These are phyloP conservation scores for Albula goreensis DNA, from an alignment of 2,113 vertebrate species.

Conservation along the genomic window DNA sequence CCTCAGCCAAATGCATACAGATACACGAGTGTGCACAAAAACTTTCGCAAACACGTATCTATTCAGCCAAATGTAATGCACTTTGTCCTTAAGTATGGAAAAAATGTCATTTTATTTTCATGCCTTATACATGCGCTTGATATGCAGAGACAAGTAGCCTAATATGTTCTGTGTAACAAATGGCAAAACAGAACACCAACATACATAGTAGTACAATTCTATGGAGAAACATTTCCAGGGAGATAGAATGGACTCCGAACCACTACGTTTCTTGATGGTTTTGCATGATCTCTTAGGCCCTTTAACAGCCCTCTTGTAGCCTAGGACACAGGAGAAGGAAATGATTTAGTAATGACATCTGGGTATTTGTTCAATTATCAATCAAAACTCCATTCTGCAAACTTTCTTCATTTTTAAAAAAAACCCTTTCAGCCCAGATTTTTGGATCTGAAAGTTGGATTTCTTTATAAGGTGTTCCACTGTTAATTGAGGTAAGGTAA, in stretches of 20 bases:
- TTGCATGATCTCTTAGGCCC: no score
- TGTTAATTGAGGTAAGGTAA: no score
- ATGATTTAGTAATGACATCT: not conserved
- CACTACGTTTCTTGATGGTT: not conserved
- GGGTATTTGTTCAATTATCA: no score
- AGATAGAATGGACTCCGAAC: not conserved
- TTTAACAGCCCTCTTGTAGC: not conserved
- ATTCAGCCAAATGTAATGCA: not conserved
- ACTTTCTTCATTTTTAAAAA: not conserved
- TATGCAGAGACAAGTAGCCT: conserved; percentile 22
- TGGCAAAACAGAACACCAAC: not conserved
- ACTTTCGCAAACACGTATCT: not conserved
- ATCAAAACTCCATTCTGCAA: no score
- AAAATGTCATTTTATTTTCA: not conserved
- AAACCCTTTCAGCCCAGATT: not conserved
- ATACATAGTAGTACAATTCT: not conserved
- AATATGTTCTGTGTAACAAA: not conserved
- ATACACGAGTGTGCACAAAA: not conserved
- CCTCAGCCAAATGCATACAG: not conserved
- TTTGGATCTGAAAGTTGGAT: not conserved
- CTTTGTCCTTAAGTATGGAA: not conserved
- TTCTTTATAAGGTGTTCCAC: not conserved
- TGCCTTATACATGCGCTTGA: conserved; percentile 10
- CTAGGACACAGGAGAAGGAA: not conserved
- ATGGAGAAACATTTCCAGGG: not conserved